Evolutionary conservation across 2,113 vertebrate species (phyloP).

Genomic region (Aphyosemion australe): DNA sequence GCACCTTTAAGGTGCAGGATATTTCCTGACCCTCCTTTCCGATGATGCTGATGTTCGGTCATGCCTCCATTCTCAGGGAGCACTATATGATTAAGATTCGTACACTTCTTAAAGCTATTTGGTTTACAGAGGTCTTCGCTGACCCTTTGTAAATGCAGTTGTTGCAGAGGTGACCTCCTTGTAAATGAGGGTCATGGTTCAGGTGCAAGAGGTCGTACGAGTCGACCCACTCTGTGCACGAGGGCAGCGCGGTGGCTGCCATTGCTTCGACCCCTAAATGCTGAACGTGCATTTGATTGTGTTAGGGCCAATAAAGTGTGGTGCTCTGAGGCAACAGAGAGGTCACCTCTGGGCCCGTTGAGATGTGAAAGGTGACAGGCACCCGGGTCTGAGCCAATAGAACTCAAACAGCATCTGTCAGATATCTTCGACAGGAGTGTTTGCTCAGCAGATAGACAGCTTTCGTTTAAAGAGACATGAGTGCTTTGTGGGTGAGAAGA

Average conservation of each 20-base stretch:
- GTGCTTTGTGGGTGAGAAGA: constrained; percentile 27
- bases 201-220: constrained; percentile 75
- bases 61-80: constrained; percentile 52
- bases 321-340: constrained; percentile 67
- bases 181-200: constrained; percentile 83
- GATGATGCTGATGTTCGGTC: constrained; percentile 50
- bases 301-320: constrained; percentile 79
- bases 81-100: constrained; percentile 72
- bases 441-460: constrained; percentile 75
- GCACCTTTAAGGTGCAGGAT: constrained; percentile 1
- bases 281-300: constrained; percentile 83
- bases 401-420: constrained; percentile 78
- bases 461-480: constrained; percentile 60
- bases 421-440: constrained; percentile 75
- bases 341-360: constrained; percentile 78
- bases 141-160: constrained; percentile 84
- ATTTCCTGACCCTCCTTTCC: constrained; percentile 47
- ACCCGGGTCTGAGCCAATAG: constrained; percentile 78
- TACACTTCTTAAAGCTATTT: constrained; percentile 70
- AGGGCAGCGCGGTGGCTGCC: constrained; percentile 65
- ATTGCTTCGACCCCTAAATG: constrained; percentile 72
- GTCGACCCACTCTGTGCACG: constrained; percentile 61
- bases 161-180: constrained; percentile 81
- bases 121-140: constrained; percentile 77
- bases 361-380: constrained; percentile 83